A percentile compares a stretch with the other conserved stretches of the same genome.
Evolutionary conservation across 53 echinoderm and acorn worm genomes (phyloP).

Genomic region (Paracentrotus lividus): DNA sequence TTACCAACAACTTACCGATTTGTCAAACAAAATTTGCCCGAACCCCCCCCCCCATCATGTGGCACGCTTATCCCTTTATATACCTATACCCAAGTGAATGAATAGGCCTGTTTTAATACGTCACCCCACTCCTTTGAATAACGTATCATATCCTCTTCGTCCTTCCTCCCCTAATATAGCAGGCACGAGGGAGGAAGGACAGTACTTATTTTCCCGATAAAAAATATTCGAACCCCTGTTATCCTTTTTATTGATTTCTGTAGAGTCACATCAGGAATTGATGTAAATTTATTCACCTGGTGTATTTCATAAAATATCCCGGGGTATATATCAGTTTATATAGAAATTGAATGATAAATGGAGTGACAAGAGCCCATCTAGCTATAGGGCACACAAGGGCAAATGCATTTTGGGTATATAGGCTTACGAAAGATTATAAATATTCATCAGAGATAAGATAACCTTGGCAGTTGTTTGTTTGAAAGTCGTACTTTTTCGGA

Average conservation of each 20-base stretch:
- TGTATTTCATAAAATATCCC: background rate
- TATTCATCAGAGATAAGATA: no score
- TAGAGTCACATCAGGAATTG: background rate
- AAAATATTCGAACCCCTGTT: background rate
- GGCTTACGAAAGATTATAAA: no score
- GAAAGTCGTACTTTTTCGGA: no score
- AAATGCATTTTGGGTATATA: no score
- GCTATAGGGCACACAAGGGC: no score
- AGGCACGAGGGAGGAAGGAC: background rate
- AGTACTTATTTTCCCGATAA: conserved; percentile 25
- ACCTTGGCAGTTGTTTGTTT: no score
- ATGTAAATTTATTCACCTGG: background rate
- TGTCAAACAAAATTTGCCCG: no score
- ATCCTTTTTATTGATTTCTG: background rate
- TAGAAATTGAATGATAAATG: no score
- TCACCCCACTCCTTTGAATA: conserved; percentile 16
- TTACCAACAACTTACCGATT: no score
- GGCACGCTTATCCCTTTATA: background rate
- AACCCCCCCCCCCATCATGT: background rate
- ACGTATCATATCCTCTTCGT: background rate
- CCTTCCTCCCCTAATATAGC: background rate
- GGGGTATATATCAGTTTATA: no score
- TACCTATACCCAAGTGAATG: background rate
- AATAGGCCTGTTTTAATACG: background rate
- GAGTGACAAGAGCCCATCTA: no score